Conservation (phyloP, 1,140 invertebrate genomes). For the Sycophila sp. region DNA sequence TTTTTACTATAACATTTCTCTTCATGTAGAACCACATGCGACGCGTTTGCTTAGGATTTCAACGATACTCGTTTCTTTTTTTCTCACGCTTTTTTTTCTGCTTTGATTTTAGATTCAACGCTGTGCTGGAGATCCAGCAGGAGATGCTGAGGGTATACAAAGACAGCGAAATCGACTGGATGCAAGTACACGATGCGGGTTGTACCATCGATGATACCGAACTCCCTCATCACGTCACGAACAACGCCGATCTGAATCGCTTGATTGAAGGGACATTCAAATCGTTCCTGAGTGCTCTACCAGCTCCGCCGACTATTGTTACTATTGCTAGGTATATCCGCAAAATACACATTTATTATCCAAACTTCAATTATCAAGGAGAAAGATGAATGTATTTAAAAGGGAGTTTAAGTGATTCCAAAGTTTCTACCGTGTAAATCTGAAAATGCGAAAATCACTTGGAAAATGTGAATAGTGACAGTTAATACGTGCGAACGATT, state of each 20-base stretch:
- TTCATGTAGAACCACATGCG: too few species aligned
- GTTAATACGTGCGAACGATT: too few species aligned
- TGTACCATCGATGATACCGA: slow-evolving; percentile 85
- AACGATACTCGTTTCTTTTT: not conserved
- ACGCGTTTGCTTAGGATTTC: not conserved
- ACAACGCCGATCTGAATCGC: slow-evolving; percentile 72
- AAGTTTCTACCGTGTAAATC: too few species aligned
- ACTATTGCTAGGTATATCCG: slow-evolving; percentile 74
- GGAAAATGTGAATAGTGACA: too few species aligned
- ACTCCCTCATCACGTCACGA: slow-evolving; percentile 84
- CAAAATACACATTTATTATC: not conserved
- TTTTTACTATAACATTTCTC: too few species aligned
- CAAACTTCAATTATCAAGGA: too few species aligned
- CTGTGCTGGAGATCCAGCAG: slow-evolving; percentile 62
- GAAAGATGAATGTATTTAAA: too few species aligned
- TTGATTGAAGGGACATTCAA: slow-evolving; percentile 70
- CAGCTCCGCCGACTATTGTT: slow-evolving; percentile 75
- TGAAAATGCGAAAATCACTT: too few species aligned
- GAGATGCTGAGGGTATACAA: slow-evolving; percentile 66
- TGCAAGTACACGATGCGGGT: slow-evolving; percentile 82
- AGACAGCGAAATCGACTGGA: slow-evolving; percentile 79
- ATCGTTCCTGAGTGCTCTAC: slow-evolving; percentile 72
- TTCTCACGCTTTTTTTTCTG: not conserved
- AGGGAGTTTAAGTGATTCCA: too few species aligned
- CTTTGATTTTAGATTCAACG: slow-evolving; percentile 58